These are phyloP conservation scores for Lithophane semibrunnea DNA, from an alignment of 2,888 invertebrate species.

Conservation along the genomic window DNA sequence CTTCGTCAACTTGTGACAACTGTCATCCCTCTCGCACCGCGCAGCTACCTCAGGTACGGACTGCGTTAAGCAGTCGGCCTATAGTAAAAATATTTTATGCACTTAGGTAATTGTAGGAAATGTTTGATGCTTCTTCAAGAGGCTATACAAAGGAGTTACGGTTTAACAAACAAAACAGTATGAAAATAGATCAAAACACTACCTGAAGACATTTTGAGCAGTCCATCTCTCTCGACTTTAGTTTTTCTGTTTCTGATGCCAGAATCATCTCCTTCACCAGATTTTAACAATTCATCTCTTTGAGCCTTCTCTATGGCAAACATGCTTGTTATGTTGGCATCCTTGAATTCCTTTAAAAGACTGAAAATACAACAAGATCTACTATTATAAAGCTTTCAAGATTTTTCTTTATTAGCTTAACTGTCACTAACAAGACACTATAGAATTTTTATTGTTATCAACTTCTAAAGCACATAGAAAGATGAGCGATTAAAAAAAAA, in stretches of 20 bases:
- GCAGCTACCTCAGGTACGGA: no score
- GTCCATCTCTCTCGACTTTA: constrained; percentile 92
- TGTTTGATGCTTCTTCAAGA: not conserved
- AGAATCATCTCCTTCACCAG: constrained; percentile 88
- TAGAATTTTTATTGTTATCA: no score
- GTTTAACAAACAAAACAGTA: not conserved
- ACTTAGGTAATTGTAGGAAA: not conserved
- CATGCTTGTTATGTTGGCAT: constrained; percentile 95
- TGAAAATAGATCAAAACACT: constrained; percentile 7
- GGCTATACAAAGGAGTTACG: not conserved
- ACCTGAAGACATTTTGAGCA: constrained; percentile 93
- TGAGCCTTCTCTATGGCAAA: constrained; percentile 94
- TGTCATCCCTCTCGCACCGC: no score
- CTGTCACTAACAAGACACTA: no score
- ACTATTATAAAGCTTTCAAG: not conserved
- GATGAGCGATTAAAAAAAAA: no score
- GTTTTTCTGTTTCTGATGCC: constrained; percentile 91
- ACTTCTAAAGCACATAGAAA: no score
- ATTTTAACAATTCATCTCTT: constrained; percentile 92
- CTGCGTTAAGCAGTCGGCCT: no score
- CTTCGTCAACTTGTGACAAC: no score
- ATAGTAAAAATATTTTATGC: not conserved
- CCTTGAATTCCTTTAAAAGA: constrained; percentile 94
- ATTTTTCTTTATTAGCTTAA: not conserved
- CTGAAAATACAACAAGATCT: constrained; percentile 77